Evolutionary conservation across 2,888 invertebrate genomes (phyloP), one percentile per base, ranked within the genome.

Genomic region (Phrixothrix hirtus): DNA sequence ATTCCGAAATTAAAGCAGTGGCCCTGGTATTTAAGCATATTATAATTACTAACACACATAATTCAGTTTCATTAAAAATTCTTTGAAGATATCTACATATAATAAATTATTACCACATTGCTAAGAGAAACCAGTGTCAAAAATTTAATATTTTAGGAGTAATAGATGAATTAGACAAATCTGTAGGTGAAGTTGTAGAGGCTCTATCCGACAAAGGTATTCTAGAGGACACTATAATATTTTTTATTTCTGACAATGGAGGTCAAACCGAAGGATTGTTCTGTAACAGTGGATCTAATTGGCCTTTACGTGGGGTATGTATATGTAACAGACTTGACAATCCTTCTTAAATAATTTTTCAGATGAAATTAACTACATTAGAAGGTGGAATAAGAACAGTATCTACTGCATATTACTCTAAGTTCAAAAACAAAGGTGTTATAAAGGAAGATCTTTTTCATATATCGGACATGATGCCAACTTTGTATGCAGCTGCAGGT

Each of bases 211-310:
- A 80, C 0, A 83, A 82, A 49, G 79, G 80, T 1, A 86, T 93
- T 75, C 76, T 95, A 57, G 78, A 90, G 30, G 87, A 95, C 69
- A 88, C 92, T 0, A 83, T 96, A 34, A 81, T 96, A 42, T 74
- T 92, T 1, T 96, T 95, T 70, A 83, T 88, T 61, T 88, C 92
- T 9, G 96, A 95, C 71, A 95, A 95, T 70, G 93, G 94, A 0
- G 91, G 87, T 0, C 89, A 90, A 37, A 86, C 89, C 0, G 77
- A 81, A 46, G 92, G 91, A 0, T 65, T 79, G 37, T 83, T 86
- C 66, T 70, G 79, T 38, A 95, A 92, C 74, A 82, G 83, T 37
- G 90, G 85, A 6, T 89, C 88, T 11, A 90, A 90, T 74, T 88
- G 83, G 79, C 91, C 91, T n/a, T 71, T 91, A 7, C 79, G 87